Conservation (phyloP, 2,113 vertebrate species). For the Synchiropus splendidus region DNA sequence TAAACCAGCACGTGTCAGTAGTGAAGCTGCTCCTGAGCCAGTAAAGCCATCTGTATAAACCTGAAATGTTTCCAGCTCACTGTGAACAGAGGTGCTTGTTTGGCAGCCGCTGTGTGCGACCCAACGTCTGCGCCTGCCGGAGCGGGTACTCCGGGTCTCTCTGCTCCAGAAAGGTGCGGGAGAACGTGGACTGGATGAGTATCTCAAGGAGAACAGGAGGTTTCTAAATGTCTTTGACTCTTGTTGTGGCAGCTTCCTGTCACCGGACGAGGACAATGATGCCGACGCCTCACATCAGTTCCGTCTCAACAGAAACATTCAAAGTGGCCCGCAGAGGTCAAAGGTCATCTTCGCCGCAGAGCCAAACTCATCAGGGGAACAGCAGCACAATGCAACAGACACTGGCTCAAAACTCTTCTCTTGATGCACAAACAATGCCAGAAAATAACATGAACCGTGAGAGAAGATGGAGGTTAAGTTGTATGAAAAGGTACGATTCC, state of each 20-base stretch:
- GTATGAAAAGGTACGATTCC: too few relatives aligned
- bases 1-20: background rate
- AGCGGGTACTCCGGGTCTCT: constrained; percentile 44
- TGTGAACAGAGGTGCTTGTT: constrained; percentile 61
- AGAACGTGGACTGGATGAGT: fast-evolving
- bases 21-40: background rate
- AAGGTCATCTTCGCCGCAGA: background rate
- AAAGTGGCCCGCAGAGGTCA: background rate
- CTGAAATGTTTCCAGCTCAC: constrained; percentile 25
- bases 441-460: too few relatives aligned
- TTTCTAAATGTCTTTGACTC: too few relatives aligned
- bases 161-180: constrained; percentile 55
- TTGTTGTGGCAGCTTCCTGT: too few relatives aligned
- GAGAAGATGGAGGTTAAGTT: too few relatives aligned
- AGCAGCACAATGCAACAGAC: too few relatives aligned
- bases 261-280: too few relatives aligned
- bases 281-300: too few relatives aligned
- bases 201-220: background rate
- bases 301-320: too few relatives aligned
- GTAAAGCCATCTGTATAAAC: background rate
- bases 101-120: constrained; percentile 56
- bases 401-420: too few relatives aligned
- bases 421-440: too few relatives aligned
- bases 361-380: too few relatives aligned
- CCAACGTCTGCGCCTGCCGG: constrained; percentile 68